Evolutionary conservation across 2,888 invertebrate species (phyloP).

Genomic region (Trachelus iudaicus): DNA sequence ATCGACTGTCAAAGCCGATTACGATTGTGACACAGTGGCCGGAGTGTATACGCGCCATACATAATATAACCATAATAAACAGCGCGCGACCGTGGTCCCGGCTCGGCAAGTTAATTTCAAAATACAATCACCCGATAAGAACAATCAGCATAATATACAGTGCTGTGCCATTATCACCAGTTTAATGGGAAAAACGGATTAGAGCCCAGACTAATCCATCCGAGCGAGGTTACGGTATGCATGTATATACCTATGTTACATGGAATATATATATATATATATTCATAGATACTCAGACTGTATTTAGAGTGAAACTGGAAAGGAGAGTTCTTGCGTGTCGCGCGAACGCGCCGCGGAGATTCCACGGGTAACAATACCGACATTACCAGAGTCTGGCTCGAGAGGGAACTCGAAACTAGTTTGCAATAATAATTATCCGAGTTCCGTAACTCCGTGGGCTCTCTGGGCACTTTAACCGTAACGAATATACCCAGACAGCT

Average conservation of each 20-base stretch:
- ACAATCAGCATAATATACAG: no score
- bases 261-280: neutral
- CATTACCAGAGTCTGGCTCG: neutral
- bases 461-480: constrained; percentile 32
- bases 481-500: constrained; percentile 33
- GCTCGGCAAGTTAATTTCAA: no score
- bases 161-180: neutral
- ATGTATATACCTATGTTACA: neutral
- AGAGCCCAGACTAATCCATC: neutral
- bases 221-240: neutral
- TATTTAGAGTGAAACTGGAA: neutral
- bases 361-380: constrained; percentile 4
- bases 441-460: constrained; percentile 33
- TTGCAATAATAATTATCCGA: constrained; percentile 57
- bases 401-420: constrained; percentile 46
- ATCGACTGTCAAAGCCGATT: no score
- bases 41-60: no score
- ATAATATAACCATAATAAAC: no score
- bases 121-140: no score
- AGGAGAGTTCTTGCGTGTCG: neutral
- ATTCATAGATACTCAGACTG: neutral
- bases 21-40: no score
- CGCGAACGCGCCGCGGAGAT: neutral
- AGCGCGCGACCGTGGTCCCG: no score
- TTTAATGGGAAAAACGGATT: neutral